phyloP scores from a whole-genome alignment of 2,797 vertebrate species.

The Sebastes itinus region DNA sequence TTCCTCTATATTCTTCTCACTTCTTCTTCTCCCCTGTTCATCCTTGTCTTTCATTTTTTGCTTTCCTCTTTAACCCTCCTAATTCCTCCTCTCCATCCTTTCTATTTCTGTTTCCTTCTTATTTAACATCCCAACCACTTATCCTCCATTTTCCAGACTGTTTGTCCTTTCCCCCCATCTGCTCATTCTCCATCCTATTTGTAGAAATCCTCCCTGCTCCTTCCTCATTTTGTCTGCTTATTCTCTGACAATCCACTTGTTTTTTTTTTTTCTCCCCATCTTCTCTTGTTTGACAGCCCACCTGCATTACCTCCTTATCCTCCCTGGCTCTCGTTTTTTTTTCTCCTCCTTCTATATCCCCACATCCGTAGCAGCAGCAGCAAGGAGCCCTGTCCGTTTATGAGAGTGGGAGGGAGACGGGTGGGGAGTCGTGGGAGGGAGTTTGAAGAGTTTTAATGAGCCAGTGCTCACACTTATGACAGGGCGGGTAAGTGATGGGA shows the following conservation, averaged over 20 bases:
- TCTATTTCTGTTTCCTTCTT: constrained; percentile 17
- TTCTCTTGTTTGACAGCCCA: constrained; percentile 55
- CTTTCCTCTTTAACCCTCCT: background rate
- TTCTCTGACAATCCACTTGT: constrained; percentile 38
- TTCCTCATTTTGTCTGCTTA: constrained; percentile 51
- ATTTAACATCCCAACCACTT: constrained; percentile 35
- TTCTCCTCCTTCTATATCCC: background rate
- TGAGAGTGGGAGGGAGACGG: constrained; percentile 3
- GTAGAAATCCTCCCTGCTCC: constrained; percentile 39
- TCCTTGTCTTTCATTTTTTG: background rate
- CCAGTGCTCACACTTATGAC: constrained; percentile 58
- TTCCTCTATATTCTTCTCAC: background rate
- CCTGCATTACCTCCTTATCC: constrained; percentile 43
- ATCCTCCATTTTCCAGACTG: constrained; percentile 14
- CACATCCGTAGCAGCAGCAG: constrained; percentile 1
- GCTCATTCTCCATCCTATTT: constrained; percentile 56
- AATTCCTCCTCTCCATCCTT: constrained; percentile 8
- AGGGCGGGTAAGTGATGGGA: constrained; percentile 59
- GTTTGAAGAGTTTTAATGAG: constrained; percentile 77
- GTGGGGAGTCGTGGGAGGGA: constrained; percentile 49
- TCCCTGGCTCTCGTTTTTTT: background rate
- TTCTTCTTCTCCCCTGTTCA: background rate
- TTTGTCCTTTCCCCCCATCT: constrained; percentile 38
- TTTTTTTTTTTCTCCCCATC: constrained; percentile 16
- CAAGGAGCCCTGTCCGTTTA: constrained; percentile 44